phyloP scores from a whole-genome alignment of 2,113 vertebrate genomes.

The Hippocampus guttulatus region DNA sequence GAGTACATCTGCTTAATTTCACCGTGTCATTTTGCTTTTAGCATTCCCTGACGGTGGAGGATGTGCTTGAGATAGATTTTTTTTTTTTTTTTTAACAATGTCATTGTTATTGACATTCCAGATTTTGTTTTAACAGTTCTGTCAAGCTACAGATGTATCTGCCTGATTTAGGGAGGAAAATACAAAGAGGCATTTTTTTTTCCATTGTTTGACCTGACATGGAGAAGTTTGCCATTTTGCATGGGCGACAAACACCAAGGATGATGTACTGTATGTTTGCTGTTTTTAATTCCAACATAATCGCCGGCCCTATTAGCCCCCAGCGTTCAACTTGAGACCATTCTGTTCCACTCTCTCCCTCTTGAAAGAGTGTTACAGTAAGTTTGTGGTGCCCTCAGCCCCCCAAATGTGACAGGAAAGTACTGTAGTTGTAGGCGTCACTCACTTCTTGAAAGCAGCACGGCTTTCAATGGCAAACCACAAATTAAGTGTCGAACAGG shows the following conservation, averaged over 20 bases:
- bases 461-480: conserved; percentile 25
- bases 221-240: conserved; percentile 87
- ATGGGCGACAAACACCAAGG: conserved; percentile 71
- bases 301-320: conserved; percentile 47
- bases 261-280: conserved; percentile 68
- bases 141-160: conserved; percentile 95
- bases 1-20: conserved; percentile 94
- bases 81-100: conserved; percentile 66
- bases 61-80: conserved; percentile 69
- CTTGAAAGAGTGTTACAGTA: conserved; percentile 52
- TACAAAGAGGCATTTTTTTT: conserved; percentile 75
- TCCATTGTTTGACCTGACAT: conserved; percentile 96
- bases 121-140: conserved; percentile 81
- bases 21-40: conserved; percentile 83
- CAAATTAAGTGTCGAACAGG: conserved; percentile 44
- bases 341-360: conserved; percentile 42
- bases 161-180: conserved; percentile 71
- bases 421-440: conserved; percentile 46
- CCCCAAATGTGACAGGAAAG: conserved; percentile 54
- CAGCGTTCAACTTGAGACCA: conserved; percentile 62
- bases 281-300: conserved; percentile 78
- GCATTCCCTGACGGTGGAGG: conserved; percentile 66
- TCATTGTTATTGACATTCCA: conserved; percentile 82
- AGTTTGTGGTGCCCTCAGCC: conserved; percentile 38
- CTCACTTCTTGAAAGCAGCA: conserved; percentile 25